A percentile compares a stretch with the other conserved stretches of the same genome.
Evolutionary conservation across 2,888 invertebrate genomes (phyloP).

Genomic region (Cosmia trapezina): DNA sequence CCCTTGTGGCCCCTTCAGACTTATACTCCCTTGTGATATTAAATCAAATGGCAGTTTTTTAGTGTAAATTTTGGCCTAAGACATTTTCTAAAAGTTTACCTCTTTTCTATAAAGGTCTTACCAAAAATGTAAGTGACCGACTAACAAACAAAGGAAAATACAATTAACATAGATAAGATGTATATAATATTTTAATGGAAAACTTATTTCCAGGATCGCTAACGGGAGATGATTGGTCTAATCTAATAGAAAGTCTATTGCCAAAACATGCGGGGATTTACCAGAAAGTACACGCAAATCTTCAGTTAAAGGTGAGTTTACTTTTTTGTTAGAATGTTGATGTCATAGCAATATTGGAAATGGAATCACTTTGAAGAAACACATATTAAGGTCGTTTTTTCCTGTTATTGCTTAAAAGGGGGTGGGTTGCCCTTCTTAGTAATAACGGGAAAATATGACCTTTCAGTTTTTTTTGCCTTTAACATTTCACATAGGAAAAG

Average conservation of each 20-base stretch:
- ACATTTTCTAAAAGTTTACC: constrained; percentile 3
- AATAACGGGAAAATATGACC: constrained; percentile 8
- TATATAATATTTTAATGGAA: not conserved
- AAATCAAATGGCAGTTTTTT: constrained; percentile 1
- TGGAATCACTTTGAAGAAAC: constrained; percentile 30
- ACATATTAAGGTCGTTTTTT: not conserved
- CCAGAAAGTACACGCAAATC: constrained; percentile 85
- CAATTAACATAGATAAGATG: not conserved
- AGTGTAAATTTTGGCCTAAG: not conserved
- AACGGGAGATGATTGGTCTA: constrained; percentile 91
- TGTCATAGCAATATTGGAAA: not conserved
- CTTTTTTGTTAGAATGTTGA: not conserved
- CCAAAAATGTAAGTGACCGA: constrained; percentile 17
- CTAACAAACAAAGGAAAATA: not conserved
- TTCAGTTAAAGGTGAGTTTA: constrained; percentile 82
- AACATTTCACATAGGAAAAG: constrained; percentile 1
- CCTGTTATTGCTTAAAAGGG: constrained; percentile 3
- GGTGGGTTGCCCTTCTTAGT: not conserved
- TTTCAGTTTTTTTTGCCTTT: constrained; percentile 19
- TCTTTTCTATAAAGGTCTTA: constrained; percentile 36
- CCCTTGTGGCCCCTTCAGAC: not conserved
- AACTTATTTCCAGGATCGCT: constrained; percentile 85
- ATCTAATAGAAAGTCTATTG: constrained; percentile 88
- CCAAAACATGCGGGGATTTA: constrained; percentile 89
- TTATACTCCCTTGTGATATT: not conserved